Evolutionary conservation across 2,888 invertebrate genomes (phyloP), one percentile per base, ranked within the genome.

Genomic region (Meteorus colon): DNA sequence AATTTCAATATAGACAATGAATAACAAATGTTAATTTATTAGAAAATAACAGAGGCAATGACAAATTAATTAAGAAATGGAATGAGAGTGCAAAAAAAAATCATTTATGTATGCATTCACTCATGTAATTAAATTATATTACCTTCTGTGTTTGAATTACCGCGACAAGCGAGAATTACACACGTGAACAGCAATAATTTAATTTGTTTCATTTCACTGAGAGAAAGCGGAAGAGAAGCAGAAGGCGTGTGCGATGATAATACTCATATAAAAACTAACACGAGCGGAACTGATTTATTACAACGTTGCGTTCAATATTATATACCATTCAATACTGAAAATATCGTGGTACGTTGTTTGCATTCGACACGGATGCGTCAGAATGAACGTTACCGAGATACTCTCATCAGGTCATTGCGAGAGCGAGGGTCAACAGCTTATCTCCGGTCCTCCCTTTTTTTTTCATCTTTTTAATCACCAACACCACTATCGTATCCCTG

Each of bases 341-440:
- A 19, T 70, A 63, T 70, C 67, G 66, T 55, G 68, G 60, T 76
- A 79, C 82, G 79, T 81, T 81, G 79, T 82, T 81, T 81, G 79
- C 82, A 84, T 82, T 85, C 81, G 77, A 81, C 79, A 78, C 73
- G 74, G 77, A 76, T 80, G 80, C 81, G 82, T 84, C 82, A 82
- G 55, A 55, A 82, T 82, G 82, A 83, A 84, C 82, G 31, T 85
- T 80, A 82, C 82, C 82, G 77, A 82, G 82, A 81, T 79, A 82
- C 82, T 86, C 86, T 86, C 85, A 84, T 82, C 81, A 81, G 88
- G 86, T 87, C 87, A 88, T 85, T 85, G 83, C 79, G 82, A 78
- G 82, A 83, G 79, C 86, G 83, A 88, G 88, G 87, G 87, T 88
- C 88, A 88, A 81, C 77, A 82, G 81, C 86, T 87, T 86, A 84